phyloP scores from a whole-genome alignment of 1,140 invertebrate species.

The Sinonovacula constricta region DNA sequence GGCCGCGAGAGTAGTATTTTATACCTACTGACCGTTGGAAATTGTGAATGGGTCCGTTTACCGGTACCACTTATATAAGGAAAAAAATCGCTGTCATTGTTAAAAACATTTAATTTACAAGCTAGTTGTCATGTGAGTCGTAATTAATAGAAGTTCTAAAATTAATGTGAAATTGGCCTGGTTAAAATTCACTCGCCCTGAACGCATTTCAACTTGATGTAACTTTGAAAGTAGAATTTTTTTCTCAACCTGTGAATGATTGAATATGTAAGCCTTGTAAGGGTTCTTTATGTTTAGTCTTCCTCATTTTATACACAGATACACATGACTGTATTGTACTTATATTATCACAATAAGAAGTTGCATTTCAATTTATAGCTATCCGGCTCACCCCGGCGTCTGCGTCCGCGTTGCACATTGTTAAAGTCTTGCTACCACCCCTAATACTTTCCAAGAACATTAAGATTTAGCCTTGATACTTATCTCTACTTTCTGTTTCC shows the following conservation, averaged over 20 bases:
- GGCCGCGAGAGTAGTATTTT: too few species aligned
- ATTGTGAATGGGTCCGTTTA: constrained; percentile 24
- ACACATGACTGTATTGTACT: constrained; percentile 10
- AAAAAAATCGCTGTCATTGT: constrained; percentile 31
- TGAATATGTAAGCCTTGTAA: constrained; percentile 28
- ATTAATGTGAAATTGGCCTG: constrained; percentile 30
- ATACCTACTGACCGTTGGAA: too few species aligned
- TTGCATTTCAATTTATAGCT: constrained; percentile 31
- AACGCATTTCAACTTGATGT: constrained; percentile 30
- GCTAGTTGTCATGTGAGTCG: constrained; percentile 24
- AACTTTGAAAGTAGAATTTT: constrained; percentile 31
- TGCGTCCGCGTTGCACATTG: constrained; percentile 28
- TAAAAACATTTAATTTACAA: constrained; percentile 27
- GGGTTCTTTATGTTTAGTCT: constrained; percentile 26
- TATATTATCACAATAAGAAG: constrained; percentile 3
- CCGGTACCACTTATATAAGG: constrained; percentile 27
- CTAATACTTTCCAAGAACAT: constrained; percentile 30
- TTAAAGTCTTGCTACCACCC: constrained; percentile 29
- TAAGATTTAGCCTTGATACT: constrained; percentile 30
- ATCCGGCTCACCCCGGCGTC: constrained; percentile 27
- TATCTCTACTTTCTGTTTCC: constrained; percentile 30
- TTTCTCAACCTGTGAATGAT: constrained; percentile 28
- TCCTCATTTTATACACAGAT: constrained; percentile 28
- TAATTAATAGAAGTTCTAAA: constrained; percentile 30
- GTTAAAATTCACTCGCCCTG: constrained; percentile 13